These are phyloP conservation scores for Strix uralensis DNA, from an alignment of 2,113 vertebrate species.

Conservation along the genomic window DNA sequence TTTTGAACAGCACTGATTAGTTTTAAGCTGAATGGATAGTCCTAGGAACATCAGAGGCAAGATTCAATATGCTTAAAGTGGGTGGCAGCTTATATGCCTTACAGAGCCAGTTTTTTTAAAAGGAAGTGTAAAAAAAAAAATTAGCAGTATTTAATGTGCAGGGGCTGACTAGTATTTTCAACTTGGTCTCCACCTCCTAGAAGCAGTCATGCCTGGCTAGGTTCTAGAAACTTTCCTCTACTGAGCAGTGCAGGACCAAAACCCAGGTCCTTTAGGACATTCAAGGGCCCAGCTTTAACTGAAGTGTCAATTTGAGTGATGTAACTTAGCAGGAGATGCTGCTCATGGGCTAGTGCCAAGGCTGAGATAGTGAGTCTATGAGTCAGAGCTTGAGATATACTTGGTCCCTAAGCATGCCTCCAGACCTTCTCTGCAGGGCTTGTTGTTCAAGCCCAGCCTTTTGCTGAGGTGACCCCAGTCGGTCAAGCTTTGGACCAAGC, in stretches of 20 bases:
- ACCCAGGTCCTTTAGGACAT: background rate
- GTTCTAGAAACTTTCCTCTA: background rate
- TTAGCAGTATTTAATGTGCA: background rate
- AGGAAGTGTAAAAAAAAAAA: background rate
- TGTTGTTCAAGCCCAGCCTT: background rate
- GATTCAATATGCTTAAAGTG: conserved; percentile 16
- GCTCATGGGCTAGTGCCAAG: background rate
- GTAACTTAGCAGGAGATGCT: background rate
- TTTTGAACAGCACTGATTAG: conserved; percentile 1
- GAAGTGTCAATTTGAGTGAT: background rate
- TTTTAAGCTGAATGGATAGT: background rate
- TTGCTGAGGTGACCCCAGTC: background rate
- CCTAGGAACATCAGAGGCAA: background rate
- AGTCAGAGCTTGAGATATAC: background rate
- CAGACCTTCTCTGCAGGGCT: background rate
- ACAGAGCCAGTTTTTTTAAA: background rate
- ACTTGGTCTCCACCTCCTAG: background rate
- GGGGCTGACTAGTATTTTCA: background rate
- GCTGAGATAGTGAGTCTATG: background rate
- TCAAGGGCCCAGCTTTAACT: background rate
- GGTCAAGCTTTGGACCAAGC: background rate
- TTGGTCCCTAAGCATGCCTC: background rate
- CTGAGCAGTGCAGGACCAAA: background rate
- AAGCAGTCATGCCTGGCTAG: background rate
- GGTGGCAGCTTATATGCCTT: background rate